phyloP scores from a whole-genome alignment of 2,888 invertebrate species.

The Tiphia femorata region DNA sequence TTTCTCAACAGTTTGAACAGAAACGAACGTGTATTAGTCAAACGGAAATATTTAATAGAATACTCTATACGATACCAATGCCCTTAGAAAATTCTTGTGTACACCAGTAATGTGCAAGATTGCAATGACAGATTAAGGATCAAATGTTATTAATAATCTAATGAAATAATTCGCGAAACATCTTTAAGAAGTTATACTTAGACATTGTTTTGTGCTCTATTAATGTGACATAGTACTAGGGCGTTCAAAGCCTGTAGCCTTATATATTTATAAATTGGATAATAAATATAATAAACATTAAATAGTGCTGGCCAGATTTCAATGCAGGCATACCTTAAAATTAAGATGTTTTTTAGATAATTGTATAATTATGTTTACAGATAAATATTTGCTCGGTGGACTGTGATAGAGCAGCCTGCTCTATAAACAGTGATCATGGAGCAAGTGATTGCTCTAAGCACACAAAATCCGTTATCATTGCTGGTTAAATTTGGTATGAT shows the following conservation, averaged over 20 bases:
- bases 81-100: too few species aligned
- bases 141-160: too few species aligned
- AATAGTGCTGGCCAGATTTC: background rate
- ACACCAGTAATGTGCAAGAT: too few species aligned
- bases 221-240: too few species aligned
- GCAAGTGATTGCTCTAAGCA: conserved; percentile 65
- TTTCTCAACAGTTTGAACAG: too few species aligned
- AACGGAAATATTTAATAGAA: too few species aligned
- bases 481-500: conserved; percentile 66
- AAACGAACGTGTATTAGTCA: too few species aligned
- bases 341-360: background rate
- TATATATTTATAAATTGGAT: background rate
- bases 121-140: too few species aligned
- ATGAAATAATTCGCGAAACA: too few species aligned
- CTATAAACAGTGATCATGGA: conserved; percentile 61
- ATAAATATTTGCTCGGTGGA: conserved; percentile 37
- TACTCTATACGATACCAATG: too few species aligned
- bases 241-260: background rate
- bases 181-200: too few species aligned
- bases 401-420: conserved; percentile 56
- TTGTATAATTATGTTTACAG: conserved; percentile 6
- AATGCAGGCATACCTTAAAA: background rate
- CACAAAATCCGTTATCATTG: conserved; percentile 67
- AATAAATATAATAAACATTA: background rate
- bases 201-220: too few species aligned